phyloP scores from a whole-genome alignment of 2,888 invertebrate genomes.

The Copidosoma aretas region DNA sequence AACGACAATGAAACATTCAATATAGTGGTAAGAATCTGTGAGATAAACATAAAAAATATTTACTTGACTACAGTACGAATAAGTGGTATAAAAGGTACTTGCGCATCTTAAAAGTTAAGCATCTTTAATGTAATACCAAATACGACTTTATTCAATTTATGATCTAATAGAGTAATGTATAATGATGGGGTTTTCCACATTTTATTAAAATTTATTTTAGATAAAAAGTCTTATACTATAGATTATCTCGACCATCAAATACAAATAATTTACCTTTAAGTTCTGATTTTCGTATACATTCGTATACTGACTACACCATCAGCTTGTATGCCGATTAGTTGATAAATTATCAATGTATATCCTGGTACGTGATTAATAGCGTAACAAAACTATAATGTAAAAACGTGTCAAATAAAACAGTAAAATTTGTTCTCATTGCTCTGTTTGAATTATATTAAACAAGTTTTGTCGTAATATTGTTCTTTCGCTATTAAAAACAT shows the following conservation, averaged over 20 bases:
- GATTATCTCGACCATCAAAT: slow-evolving; percentile 1
- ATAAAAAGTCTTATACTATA: neutral
- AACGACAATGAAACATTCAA: slow-evolving; percentile 29
- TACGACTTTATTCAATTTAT: neutral
- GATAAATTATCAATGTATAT: too few species aligned
- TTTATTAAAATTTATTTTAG: neutral
- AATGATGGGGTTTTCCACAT: slow-evolving; percentile 4
- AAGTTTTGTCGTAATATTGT: too few species aligned
- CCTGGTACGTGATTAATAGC: too few species aligned
- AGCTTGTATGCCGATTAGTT: too few species aligned
- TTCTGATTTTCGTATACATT: too few species aligned
- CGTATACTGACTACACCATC: too few species aligned
- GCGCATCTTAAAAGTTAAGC: neutral
- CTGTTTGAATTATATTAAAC: too few species aligned
- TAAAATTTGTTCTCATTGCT: too few species aligned
- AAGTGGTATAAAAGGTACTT: neutral
- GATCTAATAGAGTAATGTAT: slow-evolving; percentile 12
- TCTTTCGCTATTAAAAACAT: too few species aligned
- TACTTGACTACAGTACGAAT: neutral
- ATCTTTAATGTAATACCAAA: neutral
- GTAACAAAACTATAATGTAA: too few species aligned
- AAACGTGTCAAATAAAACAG: too few species aligned
- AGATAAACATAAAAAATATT: neutral
- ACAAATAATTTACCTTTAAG: neutral
- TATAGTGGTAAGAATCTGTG: slow-evolving; percentile 4